These are phyloP conservation scores for Chrysomallon squamiferum DNA, from an alignment of 1,140 invertebrate genomes.

Conservation along the genomic window DNA sequence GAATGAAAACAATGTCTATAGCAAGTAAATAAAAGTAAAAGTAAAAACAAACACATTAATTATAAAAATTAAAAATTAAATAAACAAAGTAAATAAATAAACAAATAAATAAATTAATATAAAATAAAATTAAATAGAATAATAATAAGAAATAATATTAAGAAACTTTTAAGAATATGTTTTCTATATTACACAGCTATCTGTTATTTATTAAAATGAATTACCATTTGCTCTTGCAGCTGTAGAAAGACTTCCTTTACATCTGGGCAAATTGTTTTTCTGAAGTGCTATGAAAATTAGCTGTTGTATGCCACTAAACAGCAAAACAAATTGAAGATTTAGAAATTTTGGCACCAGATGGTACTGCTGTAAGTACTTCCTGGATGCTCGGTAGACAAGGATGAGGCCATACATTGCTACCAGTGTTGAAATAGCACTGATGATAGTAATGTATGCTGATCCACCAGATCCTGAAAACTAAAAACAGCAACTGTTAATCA, in stretches of 20 bases:
- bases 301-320: constrained; percentile 24
- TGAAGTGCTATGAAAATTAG: constrained; percentile 18
- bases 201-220: too few relatives aligned
- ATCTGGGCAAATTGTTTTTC: constrained; percentile 19
- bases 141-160: too few relatives aligned
- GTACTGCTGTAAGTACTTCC: constrained; percentile 4
- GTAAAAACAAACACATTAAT: too few relatives aligned
- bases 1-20: neutral
- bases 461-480: neutral
- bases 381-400: constrained; percentile 17
- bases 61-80: too few relatives aligned
- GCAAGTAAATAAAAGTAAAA: too few relatives aligned
- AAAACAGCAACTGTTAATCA: neutral
- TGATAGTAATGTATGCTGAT: neutral
- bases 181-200: too few relatives aligned
- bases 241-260: constrained; percentile 10
- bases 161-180: too few relatives aligned
- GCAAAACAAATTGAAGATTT: constrained; percentile 21
- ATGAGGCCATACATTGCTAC: constrained; percentile 28
- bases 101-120: too few relatives aligned
- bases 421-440: constrained; percentile 20
- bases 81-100: too few relatives aligned
- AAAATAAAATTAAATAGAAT: too few relatives aligned
- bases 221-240: constrained; percentile 17
- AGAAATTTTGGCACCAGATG: constrained; percentile 11